Evolutionary conservation across 2,113 vertebrate species (phyloP), one percentile per base, ranked within the genome.

Genomic region (Cyanoderma ruficeps): DNA sequence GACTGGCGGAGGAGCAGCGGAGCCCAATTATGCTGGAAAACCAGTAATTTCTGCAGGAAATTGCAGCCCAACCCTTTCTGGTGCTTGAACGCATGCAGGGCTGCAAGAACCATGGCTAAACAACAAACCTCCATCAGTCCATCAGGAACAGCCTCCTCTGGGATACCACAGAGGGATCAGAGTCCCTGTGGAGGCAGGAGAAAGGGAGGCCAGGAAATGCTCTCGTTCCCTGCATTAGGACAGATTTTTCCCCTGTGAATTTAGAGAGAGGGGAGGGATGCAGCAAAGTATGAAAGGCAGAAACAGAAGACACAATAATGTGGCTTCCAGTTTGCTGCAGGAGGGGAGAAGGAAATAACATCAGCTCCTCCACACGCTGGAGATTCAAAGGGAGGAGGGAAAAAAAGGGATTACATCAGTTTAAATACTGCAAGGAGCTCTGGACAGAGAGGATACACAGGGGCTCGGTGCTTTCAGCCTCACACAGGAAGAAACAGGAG

Each of bases 221-320:
- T 78, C n/a, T 37, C 2, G 0, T 41, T 87, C n/a, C 68, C 24
- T 41, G 33, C 1, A 0, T 13, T 7, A 42, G 56, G 56, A 37
- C 21, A 67, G 70, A 12, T 49, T 78, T 53, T 75, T 13, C 61
- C 61, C 83, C 74, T 1, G 9, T 3, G 8, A 15, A 31, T 52
- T 61, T 64, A 23, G 47, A 15, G 15, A 35, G 67, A 74, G 19
- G 19, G 39, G 37, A 94, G 23, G 21, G 35, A 57, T 31, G 50
- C 74, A 72, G 37, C 19, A 31, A 82, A 60, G 13, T 16, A 31
- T 2, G 31, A 90, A 77, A 82, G 71, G 49, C 75, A 89, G 67
- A 24, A 84, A 37, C 33, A 46, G 33, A 90, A 79, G 17, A 46
- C 56, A 68, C 63, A 65, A 10, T 27, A 24, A 20, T 0, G 28